A percentile compares a stretch with the other conserved stretches of the same genome.
Conservation (phyloP, 2,888 invertebrate genomes). For the Eilema sororculum region DNA sequence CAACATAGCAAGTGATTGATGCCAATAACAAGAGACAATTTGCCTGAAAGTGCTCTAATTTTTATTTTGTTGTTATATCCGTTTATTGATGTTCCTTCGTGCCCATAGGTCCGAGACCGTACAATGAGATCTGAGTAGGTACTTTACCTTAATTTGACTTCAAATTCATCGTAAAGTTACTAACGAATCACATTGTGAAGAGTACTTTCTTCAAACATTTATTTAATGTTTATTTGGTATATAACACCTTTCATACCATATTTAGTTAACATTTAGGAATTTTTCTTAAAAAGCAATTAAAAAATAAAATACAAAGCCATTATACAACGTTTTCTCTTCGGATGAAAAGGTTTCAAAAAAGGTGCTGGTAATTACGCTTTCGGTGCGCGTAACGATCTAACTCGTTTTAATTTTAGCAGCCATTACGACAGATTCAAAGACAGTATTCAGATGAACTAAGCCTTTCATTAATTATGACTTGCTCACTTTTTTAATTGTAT, state of each 20-base stretch:
- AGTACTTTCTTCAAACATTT: not conserved
- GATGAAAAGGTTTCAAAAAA: slow-evolving; percentile 8
- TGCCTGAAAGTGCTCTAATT: too few species aligned
- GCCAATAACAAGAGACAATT: too few species aligned
- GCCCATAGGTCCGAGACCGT: not conserved
- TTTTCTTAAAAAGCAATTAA: not conserved
- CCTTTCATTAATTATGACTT: slow-evolving; percentile 12
- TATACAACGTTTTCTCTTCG: not conserved
- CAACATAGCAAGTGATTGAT: too few species aligned
- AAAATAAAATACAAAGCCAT: not conserved
- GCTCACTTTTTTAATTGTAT: slow-evolving; percentile 58
- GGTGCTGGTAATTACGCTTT: slow-evolving; percentile 30
- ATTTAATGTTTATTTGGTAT: too few species aligned
- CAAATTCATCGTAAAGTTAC: not conserved
- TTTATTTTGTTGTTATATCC: too few species aligned
- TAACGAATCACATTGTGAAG: not conserved
- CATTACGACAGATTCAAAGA: slow-evolving; percentile 27
- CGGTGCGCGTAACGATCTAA: slow-evolving; percentile 19
- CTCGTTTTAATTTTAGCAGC: slow-evolving; percentile 28
- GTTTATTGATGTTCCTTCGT: not conserved
- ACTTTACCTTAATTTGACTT: not conserved
- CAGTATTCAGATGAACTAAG: slow-evolving; percentile 4
- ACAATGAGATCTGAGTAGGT: not conserved
- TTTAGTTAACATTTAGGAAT: not conserved
- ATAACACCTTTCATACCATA: not conserved